phyloP scores from a whole-genome alignment of 2,797 vertebrate species.

The Arremon aurantiirostris region DNA sequence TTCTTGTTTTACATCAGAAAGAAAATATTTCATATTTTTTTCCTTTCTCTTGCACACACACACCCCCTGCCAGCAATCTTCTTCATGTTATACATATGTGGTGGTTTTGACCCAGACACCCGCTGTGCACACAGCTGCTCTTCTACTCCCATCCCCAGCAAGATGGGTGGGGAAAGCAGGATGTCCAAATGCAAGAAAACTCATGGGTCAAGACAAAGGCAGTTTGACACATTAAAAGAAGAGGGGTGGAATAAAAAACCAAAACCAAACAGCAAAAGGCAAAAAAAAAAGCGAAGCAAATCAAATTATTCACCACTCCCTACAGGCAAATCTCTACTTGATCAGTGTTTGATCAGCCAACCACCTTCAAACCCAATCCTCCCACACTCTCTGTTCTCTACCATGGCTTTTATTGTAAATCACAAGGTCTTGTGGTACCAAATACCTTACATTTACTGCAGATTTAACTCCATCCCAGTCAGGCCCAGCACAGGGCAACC shows the following conservation, averaged over 20 bases:
- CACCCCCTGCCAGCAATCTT: rapidly evolving
- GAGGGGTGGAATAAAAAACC: background rate
- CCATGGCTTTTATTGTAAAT: background rate
- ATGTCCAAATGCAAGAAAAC: background rate
- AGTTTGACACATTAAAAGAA: background rate
- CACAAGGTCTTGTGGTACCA: background rate
- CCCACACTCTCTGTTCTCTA: rapidly evolving
- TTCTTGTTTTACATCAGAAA: background rate
- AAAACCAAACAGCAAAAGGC: background rate
- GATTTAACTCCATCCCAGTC: background rate
- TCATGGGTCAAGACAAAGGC: rapidly evolving
- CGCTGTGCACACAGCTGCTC: background rate
- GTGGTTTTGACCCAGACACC: background rate
- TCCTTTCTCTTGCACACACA: background rate
- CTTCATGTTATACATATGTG: too few relatives aligned
- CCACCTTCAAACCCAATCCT: background rate
- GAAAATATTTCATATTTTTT: background rate
- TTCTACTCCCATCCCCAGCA: background rate
- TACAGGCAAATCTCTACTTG: background rate
- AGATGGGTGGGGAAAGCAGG: background rate
- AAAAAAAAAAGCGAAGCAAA: rapidly evolving
- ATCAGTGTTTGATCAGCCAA: background rate
- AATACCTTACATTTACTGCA: background rate
- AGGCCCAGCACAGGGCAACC: background rate
- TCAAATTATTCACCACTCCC: background rate